A percentile compares a stretch with the other conserved stretches of the same genome.
Conservation (phyloP, 2,797 vertebrate genomes). For the Brachymystax lenok region DNA sequence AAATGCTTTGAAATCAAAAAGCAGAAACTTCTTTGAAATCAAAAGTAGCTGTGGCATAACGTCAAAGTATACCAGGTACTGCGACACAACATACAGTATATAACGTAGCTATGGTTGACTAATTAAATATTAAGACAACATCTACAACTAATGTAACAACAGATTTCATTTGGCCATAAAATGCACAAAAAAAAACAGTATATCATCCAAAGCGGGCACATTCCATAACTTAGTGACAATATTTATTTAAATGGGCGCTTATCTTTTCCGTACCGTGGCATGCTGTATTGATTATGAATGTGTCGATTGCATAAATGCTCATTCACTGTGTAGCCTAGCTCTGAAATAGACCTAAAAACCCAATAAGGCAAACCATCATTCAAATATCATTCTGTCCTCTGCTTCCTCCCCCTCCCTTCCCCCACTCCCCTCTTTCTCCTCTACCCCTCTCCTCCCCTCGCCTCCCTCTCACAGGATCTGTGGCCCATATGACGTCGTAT, state of each 20-base stretch:
- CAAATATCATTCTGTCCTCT: background rate
- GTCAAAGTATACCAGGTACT: background rate
- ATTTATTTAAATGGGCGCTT: background rate
- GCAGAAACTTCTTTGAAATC: background rate
- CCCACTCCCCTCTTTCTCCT: background rate
- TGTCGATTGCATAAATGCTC: background rate
- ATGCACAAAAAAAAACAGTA: background rate
- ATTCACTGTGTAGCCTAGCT: background rate
- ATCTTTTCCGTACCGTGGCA: background rate
- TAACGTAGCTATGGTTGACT: background rate
- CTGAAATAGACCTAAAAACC: background rate
- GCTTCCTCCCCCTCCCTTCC: background rate
- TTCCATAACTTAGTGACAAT: background rate
- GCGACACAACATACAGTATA: background rate
- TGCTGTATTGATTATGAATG: background rate
- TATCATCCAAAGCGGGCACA: background rate
- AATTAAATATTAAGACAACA: too few relatives aligned
- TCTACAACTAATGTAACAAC: background rate
- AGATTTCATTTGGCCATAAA: background rate
- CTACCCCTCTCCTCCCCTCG: background rate
- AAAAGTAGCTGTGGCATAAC: background rate
- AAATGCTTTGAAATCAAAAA: background rate
- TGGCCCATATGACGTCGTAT: constrained; percentile 95
- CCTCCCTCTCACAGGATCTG: constrained; percentile 80
- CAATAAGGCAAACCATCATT: background rate